Evolutionary conservation across 2,888 invertebrate genomes (phyloP), one percentile per base, ranked within the genome.

Genomic region (Danaus chrysippus): DNA sequence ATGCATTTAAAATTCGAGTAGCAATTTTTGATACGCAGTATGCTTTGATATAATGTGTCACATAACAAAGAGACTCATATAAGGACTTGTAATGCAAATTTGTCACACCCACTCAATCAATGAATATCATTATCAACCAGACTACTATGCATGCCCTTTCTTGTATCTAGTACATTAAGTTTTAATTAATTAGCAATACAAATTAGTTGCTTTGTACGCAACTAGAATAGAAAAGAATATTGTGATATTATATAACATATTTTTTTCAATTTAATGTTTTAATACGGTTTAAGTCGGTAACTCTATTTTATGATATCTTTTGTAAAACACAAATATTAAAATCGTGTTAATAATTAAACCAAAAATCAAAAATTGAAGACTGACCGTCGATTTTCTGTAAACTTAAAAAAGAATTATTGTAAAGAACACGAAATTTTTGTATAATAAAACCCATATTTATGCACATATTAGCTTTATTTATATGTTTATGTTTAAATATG

Each of bases 31-130:
- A 17, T 49, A 49, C 12, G 42, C 23, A 23, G 42, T 43, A 52
- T 76, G 78, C 84, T 84, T 87, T 87, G 86, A 82, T 34, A 3
- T 83, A 87, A 79, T 83, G 82, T 78, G 80, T 83, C 81, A 80
- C 76, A 74, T 75, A 74, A 82, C 81, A 82, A 84, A 83, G 81
- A 78, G 73, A 70, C 64, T 72, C 78, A 82, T 82, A 78, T 81
- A 74, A 77, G 68, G 69, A 79, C 81, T 73, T 70, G 80, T 81
- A 77, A 83, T 84, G 82, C 73, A 81, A 86, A 86, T 84, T 68
- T 65, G 66, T 72, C 65, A 76, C 78, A 74, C 86, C 85, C 76
- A 86, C 84, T 76, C 71, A 61, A 65, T 61, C 57, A 62, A 63
- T 63, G 58, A 67, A 66, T 62, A 70, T 57, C 62, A 68, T 76